Evolutionary conservation across 2,888 invertebrate species (phyloP), one percentile per base, ranked within the genome.

Genomic region (Acheta domesticus): DNA sequence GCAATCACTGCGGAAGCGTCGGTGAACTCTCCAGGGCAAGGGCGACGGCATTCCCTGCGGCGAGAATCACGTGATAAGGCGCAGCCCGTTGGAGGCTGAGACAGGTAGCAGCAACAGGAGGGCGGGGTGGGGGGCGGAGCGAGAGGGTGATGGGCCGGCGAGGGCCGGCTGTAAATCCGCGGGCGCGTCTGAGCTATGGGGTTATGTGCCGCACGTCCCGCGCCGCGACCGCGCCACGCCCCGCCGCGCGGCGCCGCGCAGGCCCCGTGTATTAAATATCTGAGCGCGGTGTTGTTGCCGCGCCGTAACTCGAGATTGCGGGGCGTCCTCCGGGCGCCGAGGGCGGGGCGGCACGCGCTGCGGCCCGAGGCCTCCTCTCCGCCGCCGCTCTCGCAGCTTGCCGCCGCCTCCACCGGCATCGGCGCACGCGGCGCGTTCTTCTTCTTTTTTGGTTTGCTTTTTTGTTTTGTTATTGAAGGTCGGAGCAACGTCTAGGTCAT

Each of bases 231-330:
- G n/a, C 62, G 16, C 4, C 16, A 14, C 14, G n/a, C 62, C 62
- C 5, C 62, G 62, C n/a, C 62, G n/a, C 62, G 16, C 16, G 3
- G 12, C 62, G 62, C 14, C 14, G 62, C 12, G n/a, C 14, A 2
- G 62, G 11, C 14, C 14, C 16, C 62, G 2, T 62, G 62, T 62
- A 62, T 62, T 62, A 62, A 62, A 62, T 62, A 62, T 62, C 62
- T n/a, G 62, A 14, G 62, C 62, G n/a, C 62, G 62, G 62, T 62
- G 62, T 62, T 62, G 62, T 62, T 62, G 62, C 16, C 11, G 62
- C 3, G 62, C 62, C 62, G n/a, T 62, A 62, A 62, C 62, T 62
- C n/a, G 62, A 62, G 62, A 62, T 62, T 62, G 62, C 62, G n/a
- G 62, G n/a, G 4, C 14, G 62, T 14, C 16, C n/a, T n/a, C 16